Evolutionary conservation across 2,888 invertebrate genomes (phyloP), one percentile per base, ranked within the genome.

Genomic region (Leptarthrus brevirostris): DNA sequence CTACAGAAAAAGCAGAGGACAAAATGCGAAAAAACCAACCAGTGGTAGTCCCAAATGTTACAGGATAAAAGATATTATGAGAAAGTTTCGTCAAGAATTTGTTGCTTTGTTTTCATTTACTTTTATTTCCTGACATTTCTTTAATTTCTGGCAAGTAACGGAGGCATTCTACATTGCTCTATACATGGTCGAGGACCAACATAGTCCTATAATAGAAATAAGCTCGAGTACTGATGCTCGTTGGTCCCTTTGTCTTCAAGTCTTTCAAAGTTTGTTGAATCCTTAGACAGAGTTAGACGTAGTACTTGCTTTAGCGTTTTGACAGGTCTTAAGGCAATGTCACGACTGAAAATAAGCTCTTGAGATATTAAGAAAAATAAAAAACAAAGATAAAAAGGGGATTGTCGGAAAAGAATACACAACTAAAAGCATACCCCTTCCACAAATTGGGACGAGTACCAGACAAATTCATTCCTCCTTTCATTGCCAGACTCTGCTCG

Each of bases 311-410:
- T 56, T 56, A 56, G 56, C 26, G 16, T 26, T 56, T 34, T 61
- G 61, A 61, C 61, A 61, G 40, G 34, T 22, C 61, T 61, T 61
- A 40, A 61, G 61, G 61, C 61, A 40, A 24, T 40, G 61, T 61
- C 61, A 61, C 36, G 40, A 22, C 12, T n/a, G 20, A 40, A 61
- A 61, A 61, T 61, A 61, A 61, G 61, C 61, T 61, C n/a, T 44
- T 40, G 61, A 61, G 40, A 40, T 61, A 61, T 61, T 61, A 61
- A 61, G n/a, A n/a, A 61, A 16, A 14, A 47, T 47, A 16, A 47
- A 47, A 12, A 47, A 36, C 10, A 61, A 61, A 22, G 22, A n/a
- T n/a, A n/a, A n/a, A n/a, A n/a, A n/a, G n/a, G n/a, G n/a, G n/a
- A n/a, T n/a, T n/a, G n/a, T n/a, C n/a, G n/a, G 20, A 61, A 44